phyloP scores from a whole-genome alignment of 2,888 invertebrate genomes.

The Cylloceria caligata region DNA sequence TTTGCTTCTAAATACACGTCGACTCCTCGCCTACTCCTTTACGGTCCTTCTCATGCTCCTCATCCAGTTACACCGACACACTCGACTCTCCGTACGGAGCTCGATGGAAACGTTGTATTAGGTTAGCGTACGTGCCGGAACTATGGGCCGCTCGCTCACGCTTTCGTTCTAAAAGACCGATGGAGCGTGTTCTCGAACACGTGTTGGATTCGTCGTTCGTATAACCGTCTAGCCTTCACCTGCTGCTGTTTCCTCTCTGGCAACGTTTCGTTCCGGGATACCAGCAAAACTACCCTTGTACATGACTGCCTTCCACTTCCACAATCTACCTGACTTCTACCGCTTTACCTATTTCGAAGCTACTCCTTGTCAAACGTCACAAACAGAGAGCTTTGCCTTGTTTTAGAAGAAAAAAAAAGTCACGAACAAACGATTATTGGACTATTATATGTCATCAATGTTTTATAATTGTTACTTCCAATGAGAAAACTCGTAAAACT shows the following conservation, averaged over 20 bases:
- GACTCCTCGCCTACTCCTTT: neutral
- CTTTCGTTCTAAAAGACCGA: slow-evolving; percentile 69
- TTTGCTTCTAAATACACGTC: slow-evolving; percentile 13
- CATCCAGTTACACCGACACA: slow-evolving; percentile 18
- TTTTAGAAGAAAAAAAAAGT: neutral
- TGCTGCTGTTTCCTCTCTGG: neutral
- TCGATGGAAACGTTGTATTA: slow-evolving; percentile 68
- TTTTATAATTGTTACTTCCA: slow-evolving; percentile 2
- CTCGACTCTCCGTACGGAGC: slow-evolving; percentile 27
- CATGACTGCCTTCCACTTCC: slow-evolving; percentile 1
- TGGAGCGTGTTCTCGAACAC: slow-evolving; percentile 71
- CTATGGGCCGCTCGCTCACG: slow-evolving; percentile 51
- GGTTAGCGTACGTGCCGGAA: slow-evolving; percentile 71
- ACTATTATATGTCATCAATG: slow-evolving; percentile 1
- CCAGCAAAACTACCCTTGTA: slow-evolving; percentile 43
- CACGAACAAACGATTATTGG: slow-evolving; percentile 11
- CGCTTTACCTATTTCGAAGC: slow-evolving; percentile 1
- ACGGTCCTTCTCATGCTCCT: neutral
- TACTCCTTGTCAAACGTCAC: slow-evolving; percentile 1
- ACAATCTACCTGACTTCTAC: neutral
- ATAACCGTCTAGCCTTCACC: slow-evolving; percentile 6
- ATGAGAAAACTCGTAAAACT: neutral
- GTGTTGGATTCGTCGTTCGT: slow-evolving; percentile 73
- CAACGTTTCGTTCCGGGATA: slow-evolving; percentile 63
- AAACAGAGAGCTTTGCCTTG: slow-evolving; percentile 16